phyloP scores from a whole-genome alignment of 2,888 invertebrate species.

The Halictus ligatus region DNA sequence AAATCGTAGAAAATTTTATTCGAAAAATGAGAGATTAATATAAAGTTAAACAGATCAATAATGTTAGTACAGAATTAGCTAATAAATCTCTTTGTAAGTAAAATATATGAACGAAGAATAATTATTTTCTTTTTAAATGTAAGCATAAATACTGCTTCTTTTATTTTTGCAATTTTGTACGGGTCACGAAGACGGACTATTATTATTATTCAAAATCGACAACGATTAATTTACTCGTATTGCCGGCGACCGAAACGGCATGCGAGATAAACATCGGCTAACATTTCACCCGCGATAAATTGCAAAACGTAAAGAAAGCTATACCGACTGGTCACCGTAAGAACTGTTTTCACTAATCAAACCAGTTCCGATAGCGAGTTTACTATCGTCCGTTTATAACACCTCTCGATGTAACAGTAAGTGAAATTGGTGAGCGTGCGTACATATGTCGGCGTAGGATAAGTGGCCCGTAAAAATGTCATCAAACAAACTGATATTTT shows the following conservation, averaged over 20 bases:
- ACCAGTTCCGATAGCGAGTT: slow-evolving; percentile 47
- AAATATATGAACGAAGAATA: background rate
- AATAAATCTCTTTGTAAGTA: background rate
- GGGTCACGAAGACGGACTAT: background rate
- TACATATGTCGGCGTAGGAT: background rate
- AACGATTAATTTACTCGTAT: background rate
- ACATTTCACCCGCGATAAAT: slow-evolving; percentile 20
- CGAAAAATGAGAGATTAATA: too few relatives aligned
- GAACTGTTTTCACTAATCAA: slow-evolving; percentile 54
- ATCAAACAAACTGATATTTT: slow-evolving; percentile 9
- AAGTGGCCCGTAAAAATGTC: slow-evolving; percentile 12
- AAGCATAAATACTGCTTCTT: too few relatives aligned
- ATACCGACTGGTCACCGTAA: slow-evolving; percentile 8
- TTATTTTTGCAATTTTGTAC: background rate
- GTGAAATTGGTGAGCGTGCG: slow-evolving; percentile 11
- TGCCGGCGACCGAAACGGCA: background rate
- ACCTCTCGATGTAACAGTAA: background rate
- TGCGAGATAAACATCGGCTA: background rate
- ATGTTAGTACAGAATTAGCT: background rate
- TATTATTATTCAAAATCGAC: background rate
- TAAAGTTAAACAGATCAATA: background rate
- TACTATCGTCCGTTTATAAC: slow-evolving; percentile 10
- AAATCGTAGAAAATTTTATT: background rate
- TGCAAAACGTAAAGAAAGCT: slow-evolving; percentile 23
- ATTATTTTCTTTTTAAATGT: too few relatives aligned